Evolutionary conservation across 2,797 vertebrate genomes (phyloP), one percentile per base, ranked within the genome.

Genomic region (Notamacropus eugenii): DNA sequence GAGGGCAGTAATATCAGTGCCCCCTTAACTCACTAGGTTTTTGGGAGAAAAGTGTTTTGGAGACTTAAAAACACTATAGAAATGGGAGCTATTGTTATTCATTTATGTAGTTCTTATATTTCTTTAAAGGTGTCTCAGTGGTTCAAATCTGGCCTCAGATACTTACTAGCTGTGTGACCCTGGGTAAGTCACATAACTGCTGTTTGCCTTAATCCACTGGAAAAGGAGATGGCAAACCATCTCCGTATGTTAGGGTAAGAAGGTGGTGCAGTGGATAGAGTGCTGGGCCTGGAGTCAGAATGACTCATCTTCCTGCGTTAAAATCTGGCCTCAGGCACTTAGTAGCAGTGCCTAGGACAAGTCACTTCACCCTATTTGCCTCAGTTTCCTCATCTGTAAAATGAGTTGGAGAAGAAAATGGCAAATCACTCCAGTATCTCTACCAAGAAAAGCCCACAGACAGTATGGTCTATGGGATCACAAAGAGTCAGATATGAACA

Each of bases 51-150:
- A 87, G 74, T 50, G 22, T 50, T 82, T 87, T 50, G 74, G 74
- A 50, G 13, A 27, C 22, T 24, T 46, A 46, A 46, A 82, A 82
- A 82, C 74, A 46, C 40, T 82, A 9, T 40, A 46, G 74, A 82
- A 82, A 82, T 40, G 9, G 27, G 40, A 87, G 22, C 24, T 46
- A 5, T 46, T 87, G 22, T 4, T 87, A 24, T 24, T 46, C 13
- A 9, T 74, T 95, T 93, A 91, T 90, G 96, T 57, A 46, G 91
- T 92, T 95, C 94, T 57, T 91, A 91, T 90, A 14, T n/a, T 95
- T 96, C 93, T 96, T 93, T 67, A 97, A 22, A 87, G 40, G 74
- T 24, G 52, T 52, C 52, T 52, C 52, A 52, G 52, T 52, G 52
- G 6, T 52, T 52, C 52, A 52, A 52, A 52, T 52, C 52, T 52